Evolutionary conservation across 2,888 invertebrate genomes (phyloP).

Genomic region (Eulithis testata): DNA sequence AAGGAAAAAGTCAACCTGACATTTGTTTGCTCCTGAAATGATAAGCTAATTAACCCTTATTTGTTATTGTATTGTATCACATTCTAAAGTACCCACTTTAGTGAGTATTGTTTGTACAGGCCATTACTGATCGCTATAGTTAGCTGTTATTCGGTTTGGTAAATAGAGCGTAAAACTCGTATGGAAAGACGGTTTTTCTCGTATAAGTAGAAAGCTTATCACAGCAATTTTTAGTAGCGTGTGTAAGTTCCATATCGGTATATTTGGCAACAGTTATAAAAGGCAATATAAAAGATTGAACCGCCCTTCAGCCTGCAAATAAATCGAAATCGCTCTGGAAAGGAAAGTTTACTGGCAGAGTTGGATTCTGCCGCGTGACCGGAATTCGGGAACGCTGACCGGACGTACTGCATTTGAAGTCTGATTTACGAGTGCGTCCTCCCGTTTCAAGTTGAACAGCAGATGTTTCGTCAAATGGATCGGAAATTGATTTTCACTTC

Average conservation of each 20-base stretch:
- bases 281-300: constrained; percentile 31
- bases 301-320: constrained; percentile 29
- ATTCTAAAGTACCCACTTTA: too few species aligned
- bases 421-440: constrained; percentile 29
- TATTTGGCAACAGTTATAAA: constrained; percentile 31
- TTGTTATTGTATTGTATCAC: too few species aligned
- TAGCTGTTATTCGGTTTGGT: too few species aligned
- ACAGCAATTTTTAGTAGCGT: neutral
- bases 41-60: too few species aligned
- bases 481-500: constrained; percentile 20
- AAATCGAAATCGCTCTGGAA: constrained; percentile 31
- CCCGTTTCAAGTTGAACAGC: constrained; percentile 24
- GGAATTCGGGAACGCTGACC: constrained; percentile 33
- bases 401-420: constrained; percentile 32
- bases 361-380: constrained; percentile 32
- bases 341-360: constrained; percentile 32
- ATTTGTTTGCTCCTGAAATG: too few species aligned
- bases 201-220: neutral
- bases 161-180: too few species aligned
- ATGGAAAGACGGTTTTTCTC: too few species aligned
- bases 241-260: constrained; percentile 7
- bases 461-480: constrained; percentile 30
- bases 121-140: too few species aligned
- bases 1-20: too few species aligned
- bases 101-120: too few species aligned